Evolutionary conservation across 2,888 invertebrate genomes (phyloP).

Genomic region (Gastracanthus pulcherrimus): DNA sequence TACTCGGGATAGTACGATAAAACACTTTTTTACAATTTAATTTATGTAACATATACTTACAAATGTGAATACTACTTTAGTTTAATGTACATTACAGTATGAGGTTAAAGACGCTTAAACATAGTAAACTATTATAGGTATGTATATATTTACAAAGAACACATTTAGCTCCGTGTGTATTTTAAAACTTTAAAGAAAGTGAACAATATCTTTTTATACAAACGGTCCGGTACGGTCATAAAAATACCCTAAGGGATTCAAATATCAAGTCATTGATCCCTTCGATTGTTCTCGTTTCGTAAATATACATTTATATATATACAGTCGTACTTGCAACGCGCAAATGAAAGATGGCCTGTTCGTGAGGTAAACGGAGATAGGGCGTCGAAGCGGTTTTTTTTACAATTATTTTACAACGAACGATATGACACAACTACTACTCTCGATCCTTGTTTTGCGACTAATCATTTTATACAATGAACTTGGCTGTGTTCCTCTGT

Average conservation of each 20-base stretch:
- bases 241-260: background rate
- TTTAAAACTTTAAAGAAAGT: background rate
- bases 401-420: slow-evolving; percentile 34
- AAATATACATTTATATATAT: slow-evolving; percentile 1
- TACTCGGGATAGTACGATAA: no score
- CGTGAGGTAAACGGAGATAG: background rate
- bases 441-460: background rate
- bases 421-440: slow-evolving; percentile 1
- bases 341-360: slow-evolving; percentile 1
- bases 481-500: background rate
- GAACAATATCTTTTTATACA: background rate
- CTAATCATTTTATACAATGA: slow-evolving; percentile 11
- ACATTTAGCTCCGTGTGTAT: background rate
- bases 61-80: no score
- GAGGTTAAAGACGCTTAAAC: no score
- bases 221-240: background rate
- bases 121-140: no score
- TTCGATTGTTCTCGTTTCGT: slow-evolving; percentile 37
- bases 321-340: background rate
- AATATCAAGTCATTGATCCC: slow-evolving; percentile 26
- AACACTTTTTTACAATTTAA: no score
- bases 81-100: no score
- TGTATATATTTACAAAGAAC: slow-evolving; percentile 8
- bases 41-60: no score
- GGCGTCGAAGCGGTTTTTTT: background rate